These are phyloP conservation scores for Tigriopus japonicus DNA, from an alignment of 1,140 invertebrate genomes.

Conservation along the genomic window DNA sequence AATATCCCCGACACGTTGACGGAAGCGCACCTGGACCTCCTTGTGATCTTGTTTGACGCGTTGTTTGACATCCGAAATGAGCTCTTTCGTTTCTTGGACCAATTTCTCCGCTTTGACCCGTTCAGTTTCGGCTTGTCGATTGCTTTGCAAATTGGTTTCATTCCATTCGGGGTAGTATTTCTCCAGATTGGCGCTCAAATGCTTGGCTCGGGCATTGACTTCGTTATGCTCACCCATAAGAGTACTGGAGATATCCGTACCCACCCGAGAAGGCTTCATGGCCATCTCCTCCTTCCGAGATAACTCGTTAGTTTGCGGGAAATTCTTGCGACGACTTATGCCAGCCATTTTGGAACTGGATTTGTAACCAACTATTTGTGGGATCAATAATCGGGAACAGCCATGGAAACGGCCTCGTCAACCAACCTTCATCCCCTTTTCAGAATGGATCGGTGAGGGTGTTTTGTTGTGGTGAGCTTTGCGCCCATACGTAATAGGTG, in stretches of 20 bases:
- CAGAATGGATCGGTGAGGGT: too few species aligned
- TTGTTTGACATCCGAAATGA: not conserved
- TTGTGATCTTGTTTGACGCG: constrained; percentile 1
- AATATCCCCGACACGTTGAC: constrained; percentile 1
- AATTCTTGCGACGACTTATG: not conserved
- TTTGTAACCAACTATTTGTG: too few species aligned
- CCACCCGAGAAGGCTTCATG: not conserved
- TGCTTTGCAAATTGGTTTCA: not conserved
- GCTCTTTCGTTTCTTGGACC: constrained; percentile 4
- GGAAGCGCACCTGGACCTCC: constrained; percentile 2
- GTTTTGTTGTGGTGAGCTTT: too few species aligned
- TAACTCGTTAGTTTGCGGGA: not conserved
- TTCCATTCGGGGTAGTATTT: constrained; percentile 9
- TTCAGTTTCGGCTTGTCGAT: constrained; percentile 5
- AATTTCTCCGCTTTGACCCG: constrained; percentile 7
- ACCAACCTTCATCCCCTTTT: too few species aligned
- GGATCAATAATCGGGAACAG: too few species aligned
- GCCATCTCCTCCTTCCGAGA: not conserved
- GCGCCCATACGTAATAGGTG: too few species aligned
- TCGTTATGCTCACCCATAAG: not conserved
- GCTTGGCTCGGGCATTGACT: not conserved
- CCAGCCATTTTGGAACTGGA: not conserved
- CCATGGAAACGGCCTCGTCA: too few species aligned
- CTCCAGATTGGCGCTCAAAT: not conserved
- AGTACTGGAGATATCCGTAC: not conserved